Conservation (phyloP, 2,888 invertebrate genomes). For the Matsumyia berberina region DNA sequence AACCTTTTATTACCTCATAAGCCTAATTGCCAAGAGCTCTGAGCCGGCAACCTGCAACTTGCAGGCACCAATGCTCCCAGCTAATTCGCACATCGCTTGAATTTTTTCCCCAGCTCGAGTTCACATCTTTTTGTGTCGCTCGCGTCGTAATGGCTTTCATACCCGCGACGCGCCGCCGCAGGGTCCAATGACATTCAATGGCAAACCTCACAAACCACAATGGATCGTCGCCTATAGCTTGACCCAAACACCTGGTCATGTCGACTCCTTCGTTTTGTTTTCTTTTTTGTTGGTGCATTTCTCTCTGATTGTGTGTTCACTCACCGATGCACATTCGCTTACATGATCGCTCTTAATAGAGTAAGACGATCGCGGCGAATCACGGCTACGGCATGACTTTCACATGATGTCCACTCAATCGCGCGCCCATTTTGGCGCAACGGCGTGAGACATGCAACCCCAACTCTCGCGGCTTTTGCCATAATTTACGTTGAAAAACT, state of each 20-base stretch:
- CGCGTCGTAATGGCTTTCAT: constrained; percentile 27
- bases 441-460: constrained; percentile 1
- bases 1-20: constrained; percentile 56
- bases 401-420: constrained; percentile 53
- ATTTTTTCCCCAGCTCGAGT: constrained; percentile 15
- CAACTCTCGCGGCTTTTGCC: constrained; percentile 17
- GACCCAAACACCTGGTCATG: constrained; percentile 58
- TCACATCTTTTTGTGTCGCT: constrained; percentile 7
- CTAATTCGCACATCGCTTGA: constrained; percentile 27
- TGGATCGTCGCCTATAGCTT: constrained; percentile 7
- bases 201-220: constrained; percentile 1
- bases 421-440: constrained; percentile 48
- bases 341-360: constrained; percentile 53
- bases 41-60: not conserved
- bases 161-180: constrained; percentile 16
- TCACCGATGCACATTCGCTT: constrained; percentile 36
- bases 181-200: constrained; percentile 51
- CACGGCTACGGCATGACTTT: constrained; percentile 48
- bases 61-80: not conserved
- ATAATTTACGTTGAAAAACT: constrained; percentile 41
- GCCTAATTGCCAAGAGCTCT: constrained; percentile 43
- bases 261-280: not conserved
- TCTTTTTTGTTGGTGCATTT: constrained; percentile 19
- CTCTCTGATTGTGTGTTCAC: constrained; percentile 37
- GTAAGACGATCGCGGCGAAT: constrained; percentile 29